These are phyloP conservation scores for Heliothis peltigera DNA, from an alignment of 2,888 invertebrate species.

Conservation along the genomic window DNA sequence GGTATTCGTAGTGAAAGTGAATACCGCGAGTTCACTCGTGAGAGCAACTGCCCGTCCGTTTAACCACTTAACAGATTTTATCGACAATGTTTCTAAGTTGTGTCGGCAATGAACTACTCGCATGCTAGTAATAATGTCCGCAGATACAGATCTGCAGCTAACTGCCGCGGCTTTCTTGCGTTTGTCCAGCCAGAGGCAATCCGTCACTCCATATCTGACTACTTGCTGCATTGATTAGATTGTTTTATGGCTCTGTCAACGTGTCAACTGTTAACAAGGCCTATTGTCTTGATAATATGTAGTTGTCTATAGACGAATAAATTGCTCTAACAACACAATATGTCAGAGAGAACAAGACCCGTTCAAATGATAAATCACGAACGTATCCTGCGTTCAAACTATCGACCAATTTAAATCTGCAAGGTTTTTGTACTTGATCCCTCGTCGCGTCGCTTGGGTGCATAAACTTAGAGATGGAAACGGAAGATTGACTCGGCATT, in stretches of 20 bases:
- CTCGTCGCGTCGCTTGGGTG: slow-evolving; percentile 28
- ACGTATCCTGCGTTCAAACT: slow-evolving; percentile 63
- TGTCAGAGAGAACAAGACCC: slow-evolving; percentile 68
- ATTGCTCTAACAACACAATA: slow-evolving; percentile 70
- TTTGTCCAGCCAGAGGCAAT: slow-evolving; percentile 68
- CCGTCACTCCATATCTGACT: slow-evolving; percentile 75
- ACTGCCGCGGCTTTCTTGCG: slow-evolving; percentile 69
- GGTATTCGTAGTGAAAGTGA: slow-evolving; percentile 77
- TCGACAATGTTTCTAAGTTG: slow-evolving; percentile 71
- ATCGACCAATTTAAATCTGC: slow-evolving; percentile 59
- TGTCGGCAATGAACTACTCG: slow-evolving; percentile 73
- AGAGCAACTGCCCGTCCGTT: slow-evolving; percentile 67
- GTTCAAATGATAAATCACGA: slow-evolving; percentile 68
- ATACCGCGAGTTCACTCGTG: slow-evolving; percentile 63
- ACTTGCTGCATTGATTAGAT: slow-evolving; percentile 76
- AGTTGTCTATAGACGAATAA: slow-evolving; percentile 68
- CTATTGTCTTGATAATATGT: slow-evolving; percentile 74
- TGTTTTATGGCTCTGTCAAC: slow-evolving; percentile 75
- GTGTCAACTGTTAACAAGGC: slow-evolving; percentile 74
- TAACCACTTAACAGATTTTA: slow-evolving; percentile 70
- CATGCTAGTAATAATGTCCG: slow-evolving; percentile 73
- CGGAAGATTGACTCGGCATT: slow-evolving; percentile 20
- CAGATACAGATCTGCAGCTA: slow-evolving; percentile 74
- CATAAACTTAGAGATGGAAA: slow-evolving; percentile 12
- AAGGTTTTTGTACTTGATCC: slow-evolving; percentile 51